Conservation (phyloP, 2,888 invertebrate species). For the Tachystola acroxantha region DNA sequence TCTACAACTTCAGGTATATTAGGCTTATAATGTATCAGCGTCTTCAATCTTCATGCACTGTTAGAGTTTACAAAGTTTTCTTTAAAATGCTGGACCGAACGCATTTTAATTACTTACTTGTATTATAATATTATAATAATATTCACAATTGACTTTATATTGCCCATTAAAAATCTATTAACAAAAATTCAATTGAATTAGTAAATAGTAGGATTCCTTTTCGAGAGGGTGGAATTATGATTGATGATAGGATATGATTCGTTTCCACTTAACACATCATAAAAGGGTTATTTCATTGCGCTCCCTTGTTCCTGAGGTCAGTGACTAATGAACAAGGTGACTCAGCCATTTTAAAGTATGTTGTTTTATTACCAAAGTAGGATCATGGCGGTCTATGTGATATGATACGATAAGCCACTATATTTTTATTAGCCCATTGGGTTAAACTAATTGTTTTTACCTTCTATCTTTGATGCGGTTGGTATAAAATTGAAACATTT, state of each 20-base stretch:
- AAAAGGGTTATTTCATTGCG: constrained; percentile 72
- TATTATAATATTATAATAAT: no score
- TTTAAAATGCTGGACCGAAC: no score
- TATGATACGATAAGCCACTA: constrained; percentile 6
- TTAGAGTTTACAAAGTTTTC: no score
- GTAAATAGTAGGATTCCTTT: constrained; percentile 42
- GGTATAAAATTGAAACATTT: no score
- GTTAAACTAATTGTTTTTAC: no score
- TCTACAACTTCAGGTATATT: not conserved
- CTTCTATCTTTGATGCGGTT: no score
- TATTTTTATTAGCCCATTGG: no score
- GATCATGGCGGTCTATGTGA: constrained; percentile 13
- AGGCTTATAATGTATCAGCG: no score
- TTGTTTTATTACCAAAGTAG: constrained; percentile 43
- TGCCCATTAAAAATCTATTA: constrained; percentile 8
- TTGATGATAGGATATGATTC: constrained; percentile 73
- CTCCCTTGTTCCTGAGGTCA: constrained; percentile 62
- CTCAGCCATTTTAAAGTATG: constrained; percentile 48
- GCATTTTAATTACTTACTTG: no score
- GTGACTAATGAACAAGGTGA: constrained; percentile 69
- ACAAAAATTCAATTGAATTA: constrained; percentile 38
- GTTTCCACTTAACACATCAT: constrained; percentile 73
- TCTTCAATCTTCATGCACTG: no score
- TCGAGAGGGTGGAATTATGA: constrained; percentile 64
- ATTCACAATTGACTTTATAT: no score